phyloP scores from a whole-genome alignment of 1,140 invertebrate species.

The Venturia canescens region DNA sequence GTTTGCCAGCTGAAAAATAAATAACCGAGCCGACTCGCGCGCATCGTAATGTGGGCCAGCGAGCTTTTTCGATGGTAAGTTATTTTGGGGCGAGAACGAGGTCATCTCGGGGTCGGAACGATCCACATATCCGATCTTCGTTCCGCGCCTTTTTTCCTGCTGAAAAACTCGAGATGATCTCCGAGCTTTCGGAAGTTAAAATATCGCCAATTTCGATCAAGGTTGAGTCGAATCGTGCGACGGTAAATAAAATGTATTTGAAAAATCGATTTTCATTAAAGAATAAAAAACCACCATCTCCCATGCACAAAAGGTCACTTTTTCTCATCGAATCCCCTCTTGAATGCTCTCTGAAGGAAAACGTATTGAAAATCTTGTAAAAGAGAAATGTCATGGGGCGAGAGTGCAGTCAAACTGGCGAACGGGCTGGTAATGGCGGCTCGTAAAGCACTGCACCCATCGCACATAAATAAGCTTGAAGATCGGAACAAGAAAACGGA shows the following conservation, averaged over 20 bases:
- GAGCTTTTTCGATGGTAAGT: slow-evolving; percentile 46
- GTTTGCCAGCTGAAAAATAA: not conserved
- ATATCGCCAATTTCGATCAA: not conserved
- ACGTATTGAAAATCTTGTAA: too few species aligned
- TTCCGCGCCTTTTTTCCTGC: slow-evolving; percentile 33
- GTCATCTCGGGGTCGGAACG: slow-evolving; percentile 50
- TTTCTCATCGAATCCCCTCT: too few species aligned
- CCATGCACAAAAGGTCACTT: too few species aligned
- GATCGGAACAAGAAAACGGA: not conserved
- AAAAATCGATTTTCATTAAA: not conserved
- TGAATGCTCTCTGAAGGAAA: too few species aligned
- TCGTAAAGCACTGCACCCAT: too few species aligned
- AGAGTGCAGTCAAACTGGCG: too few species aligned
- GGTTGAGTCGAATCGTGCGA: not conserved
- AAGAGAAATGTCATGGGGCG: too few species aligned
- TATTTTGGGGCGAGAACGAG: slow-evolving; percentile 54
- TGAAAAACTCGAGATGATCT: slow-evolving; percentile 17
- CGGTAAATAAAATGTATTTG: not conserved
- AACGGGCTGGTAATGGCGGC: not conserved
- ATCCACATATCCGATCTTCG: slow-evolving; percentile 20
- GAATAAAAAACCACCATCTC: too few species aligned
- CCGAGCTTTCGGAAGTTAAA: not conserved
- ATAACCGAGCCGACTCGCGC: not conserved
- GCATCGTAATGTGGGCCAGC: not conserved
- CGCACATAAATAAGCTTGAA: too few species aligned